A percentile compares a stretch with the other conserved stretches of the same genome.
These are phyloP conservation scores for Malthinus seriepunctatus DNA, from an alignment of 2,888 invertebrate species.

Conservation along the genomic window DNA sequence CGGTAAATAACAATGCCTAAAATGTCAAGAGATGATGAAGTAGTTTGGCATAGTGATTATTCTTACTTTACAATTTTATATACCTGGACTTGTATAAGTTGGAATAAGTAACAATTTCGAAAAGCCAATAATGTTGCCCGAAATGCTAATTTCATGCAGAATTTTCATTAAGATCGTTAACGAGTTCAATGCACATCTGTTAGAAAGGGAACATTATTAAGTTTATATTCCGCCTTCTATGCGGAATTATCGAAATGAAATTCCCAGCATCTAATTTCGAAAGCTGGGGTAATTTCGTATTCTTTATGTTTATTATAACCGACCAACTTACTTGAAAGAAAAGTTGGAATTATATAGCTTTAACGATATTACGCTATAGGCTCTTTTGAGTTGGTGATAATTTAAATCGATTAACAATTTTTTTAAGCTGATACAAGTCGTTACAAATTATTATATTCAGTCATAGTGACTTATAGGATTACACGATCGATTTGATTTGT, in stretches of 20 bases:
- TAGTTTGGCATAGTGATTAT: conserved; percentile 4
- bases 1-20: neutral
- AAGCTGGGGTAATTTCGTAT: conserved; percentile 13
- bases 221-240: conserved; percentile 7
- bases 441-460: too few species aligned
- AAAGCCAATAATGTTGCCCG: neutral
- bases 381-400: too few species aligned
- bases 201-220: conserved; percentile 10
- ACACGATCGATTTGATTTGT: conserved; percentile 6
- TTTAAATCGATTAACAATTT: too few species aligned
- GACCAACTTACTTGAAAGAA: neutral
- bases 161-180: conserved; percentile 16
- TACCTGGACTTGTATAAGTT: conserved; percentile 1
- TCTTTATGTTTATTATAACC: conserved; percentile 9
- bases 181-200: conserved; percentile 13
- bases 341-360: too few species aligned
- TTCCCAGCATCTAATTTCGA: conserved; percentile 18
- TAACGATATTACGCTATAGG: too few species aligned
- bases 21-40: conserved; percentile 6
- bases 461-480: neutral
- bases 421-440: too few species aligned
- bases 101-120: too few species aligned
- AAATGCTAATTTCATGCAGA: neutral
- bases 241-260: conserved; percentile 20
- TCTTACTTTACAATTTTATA: conserved; percentile 5